Percentiles rank a stretch among this genome's conserved stretches.
These are phyloP conservation scores for Onchidella celtica DNA, from an alignment of 2,888 invertebrate genomes.

Conservation along the genomic window DNA sequence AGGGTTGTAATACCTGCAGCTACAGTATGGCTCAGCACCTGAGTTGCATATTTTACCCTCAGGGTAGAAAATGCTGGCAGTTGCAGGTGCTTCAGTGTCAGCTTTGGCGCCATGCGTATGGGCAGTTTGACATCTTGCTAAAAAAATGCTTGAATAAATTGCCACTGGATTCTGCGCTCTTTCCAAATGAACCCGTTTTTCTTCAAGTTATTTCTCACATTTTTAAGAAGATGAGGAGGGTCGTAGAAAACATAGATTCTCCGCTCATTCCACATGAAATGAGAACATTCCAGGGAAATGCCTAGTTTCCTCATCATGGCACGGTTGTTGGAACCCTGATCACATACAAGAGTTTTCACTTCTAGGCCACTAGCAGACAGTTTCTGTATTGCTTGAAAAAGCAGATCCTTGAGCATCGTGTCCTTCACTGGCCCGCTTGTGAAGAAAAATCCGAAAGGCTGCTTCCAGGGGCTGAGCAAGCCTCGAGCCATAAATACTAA, in stretches of 20 bases:
- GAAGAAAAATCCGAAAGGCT: neutral
- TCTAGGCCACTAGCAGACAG: neutral
- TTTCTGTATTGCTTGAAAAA: neutral
- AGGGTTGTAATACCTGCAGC: neutral
- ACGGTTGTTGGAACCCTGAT: neutral
- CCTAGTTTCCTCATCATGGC: neutral
- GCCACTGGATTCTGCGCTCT: neutral
- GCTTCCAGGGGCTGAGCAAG: neutral
- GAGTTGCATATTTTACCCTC: neutral
- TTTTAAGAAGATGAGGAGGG: neutral
- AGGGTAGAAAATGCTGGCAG: neutral
- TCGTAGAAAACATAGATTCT: neutral
- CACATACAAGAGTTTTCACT: neutral
- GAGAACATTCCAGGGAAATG: neutral
- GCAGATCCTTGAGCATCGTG: no score
- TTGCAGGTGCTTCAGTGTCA: neutral
- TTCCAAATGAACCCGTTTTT: neutral
- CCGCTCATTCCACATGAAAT: neutral
- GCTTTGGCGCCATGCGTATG: neutral
- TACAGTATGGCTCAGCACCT: neutral
- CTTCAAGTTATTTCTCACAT: neutral
- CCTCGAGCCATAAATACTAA: conserved; percentile 8
- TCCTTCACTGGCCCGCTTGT: neutral
- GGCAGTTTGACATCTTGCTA: neutral
- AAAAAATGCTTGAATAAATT: neutral